A percentile compares a stretch with the other conserved stretches of the same genome.
Conservation (phyloP, 2,113 vertebrate genomes). For the Cisticola juncidis region DNA sequence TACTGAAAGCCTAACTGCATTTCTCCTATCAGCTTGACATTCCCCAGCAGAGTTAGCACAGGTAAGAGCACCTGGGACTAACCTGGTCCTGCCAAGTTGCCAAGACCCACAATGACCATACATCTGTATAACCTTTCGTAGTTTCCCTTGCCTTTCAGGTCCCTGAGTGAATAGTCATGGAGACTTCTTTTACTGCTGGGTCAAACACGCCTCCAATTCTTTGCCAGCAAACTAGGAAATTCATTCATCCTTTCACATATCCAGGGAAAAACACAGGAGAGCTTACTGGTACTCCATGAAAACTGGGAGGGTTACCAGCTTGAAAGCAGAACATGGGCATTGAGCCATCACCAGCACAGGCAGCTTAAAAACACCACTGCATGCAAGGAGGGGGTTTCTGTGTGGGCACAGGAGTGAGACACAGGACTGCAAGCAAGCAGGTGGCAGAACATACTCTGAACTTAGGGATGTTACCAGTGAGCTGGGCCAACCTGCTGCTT, state of each 20-base stretch:
- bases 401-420: background rate
- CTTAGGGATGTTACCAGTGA: background rate
- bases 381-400: background rate
- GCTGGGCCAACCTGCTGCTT: background rate
- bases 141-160: background rate
- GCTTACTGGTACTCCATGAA: background rate
- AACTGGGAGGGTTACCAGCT: background rate
- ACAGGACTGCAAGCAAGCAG: background rate
- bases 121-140: background rate
- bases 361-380: background rate
- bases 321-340: background rate
- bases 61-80: background rate
- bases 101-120: background rate
- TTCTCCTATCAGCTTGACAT: background rate
- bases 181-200: background rate
- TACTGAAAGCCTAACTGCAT: background rate
- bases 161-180: background rate
- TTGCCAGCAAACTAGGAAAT: background rate
- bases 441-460: background rate
- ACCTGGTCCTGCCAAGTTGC: background rate
- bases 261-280: background rate
- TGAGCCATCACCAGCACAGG: background rate
- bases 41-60: background rate
- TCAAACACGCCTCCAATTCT: background rate
- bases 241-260: background rate